A percentile compares a stretch with the other conserved stretches of the same genome.
These are phyloP conservation scores for Theocolax elegans DNA, from an alignment of 1,140 invertebrate genomes.

Conservation along the genomic window DNA sequence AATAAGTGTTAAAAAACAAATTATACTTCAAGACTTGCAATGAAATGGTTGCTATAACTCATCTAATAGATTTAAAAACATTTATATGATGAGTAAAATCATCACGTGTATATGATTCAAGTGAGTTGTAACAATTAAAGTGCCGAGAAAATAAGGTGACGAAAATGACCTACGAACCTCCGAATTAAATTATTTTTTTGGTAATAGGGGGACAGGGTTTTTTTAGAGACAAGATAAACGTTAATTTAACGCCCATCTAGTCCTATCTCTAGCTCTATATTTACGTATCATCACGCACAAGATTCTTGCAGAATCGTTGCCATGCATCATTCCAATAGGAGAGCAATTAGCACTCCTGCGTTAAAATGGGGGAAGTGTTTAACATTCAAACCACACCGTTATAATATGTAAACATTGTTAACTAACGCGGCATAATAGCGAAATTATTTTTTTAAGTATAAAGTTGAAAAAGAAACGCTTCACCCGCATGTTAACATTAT, in stretches of 20 bases:
- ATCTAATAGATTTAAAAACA: background rate
- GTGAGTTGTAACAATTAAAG: constrained; percentile 28
- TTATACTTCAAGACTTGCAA: too few relatives aligned
- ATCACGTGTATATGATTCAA: background rate
- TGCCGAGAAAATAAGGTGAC: background rate
- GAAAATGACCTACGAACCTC: background rate
- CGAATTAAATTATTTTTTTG: constrained; percentile 15
- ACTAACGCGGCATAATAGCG: constrained; percentile 1
- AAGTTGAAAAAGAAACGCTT: constrained; percentile 30
- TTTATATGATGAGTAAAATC: background rate
- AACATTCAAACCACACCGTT: constrained; percentile 6
- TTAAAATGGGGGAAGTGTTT: constrained; percentile 21
- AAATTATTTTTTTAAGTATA: constrained; percentile 38
- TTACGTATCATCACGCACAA: constrained; percentile 29
- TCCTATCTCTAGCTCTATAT: constrained; percentile 38
- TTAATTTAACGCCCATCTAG: constrained; percentile 38
- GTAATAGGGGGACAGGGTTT: background rate
- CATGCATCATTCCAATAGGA: constrained; percentile 34
- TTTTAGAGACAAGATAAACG: constrained; percentile 24
- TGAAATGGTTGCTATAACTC: background rate
- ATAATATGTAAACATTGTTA: background rate
- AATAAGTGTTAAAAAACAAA: too few relatives aligned
- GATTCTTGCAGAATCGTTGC: constrained; percentile 36
- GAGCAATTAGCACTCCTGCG: background rate
- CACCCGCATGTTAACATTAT: background rate